phyloP scores from a whole-genome alignment of 1,140 invertebrate genomes.

The Drosophila oshimai region DNA sequence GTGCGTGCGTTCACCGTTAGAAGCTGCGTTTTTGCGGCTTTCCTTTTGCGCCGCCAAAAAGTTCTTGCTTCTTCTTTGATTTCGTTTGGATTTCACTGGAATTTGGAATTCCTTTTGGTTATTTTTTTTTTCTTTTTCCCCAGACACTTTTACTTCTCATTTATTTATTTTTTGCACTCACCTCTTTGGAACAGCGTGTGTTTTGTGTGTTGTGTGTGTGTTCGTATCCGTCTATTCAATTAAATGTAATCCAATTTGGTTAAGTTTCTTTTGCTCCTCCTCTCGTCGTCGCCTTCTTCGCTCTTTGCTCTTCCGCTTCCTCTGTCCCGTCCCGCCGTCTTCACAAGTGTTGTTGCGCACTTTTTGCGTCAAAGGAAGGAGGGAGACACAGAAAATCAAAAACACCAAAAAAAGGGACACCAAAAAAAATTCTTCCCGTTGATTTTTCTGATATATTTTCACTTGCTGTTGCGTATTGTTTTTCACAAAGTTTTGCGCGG shows the following conservation, averaged over 20 bases:
- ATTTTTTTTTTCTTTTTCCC: too few relatives aligned
- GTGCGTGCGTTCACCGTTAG: not conserved
- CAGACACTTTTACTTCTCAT: too few relatives aligned
- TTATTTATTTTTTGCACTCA: not conserved
- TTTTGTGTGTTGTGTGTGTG: not conserved
- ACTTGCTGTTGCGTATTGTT: not conserved
- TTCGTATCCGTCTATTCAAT: conserved; percentile 10
- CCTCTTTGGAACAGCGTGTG: not conserved
- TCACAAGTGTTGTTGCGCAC: conserved; percentile 50
- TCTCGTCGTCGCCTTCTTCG: too few relatives aligned
- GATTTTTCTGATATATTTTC: too few relatives aligned
- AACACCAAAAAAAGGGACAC: conserved; percentile 49
- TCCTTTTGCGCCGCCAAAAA: too few relatives aligned
- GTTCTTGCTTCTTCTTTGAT: too few relatives aligned
- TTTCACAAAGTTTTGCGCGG: too few relatives aligned
- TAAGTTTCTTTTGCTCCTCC: conserved; percentile 14
- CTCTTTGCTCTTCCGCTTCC: conserved; percentile 6
- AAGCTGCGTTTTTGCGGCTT: too few relatives aligned
- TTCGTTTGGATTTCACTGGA: too few relatives aligned
- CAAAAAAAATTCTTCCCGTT: conserved; percentile 27
- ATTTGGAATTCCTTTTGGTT: too few relatives aligned
- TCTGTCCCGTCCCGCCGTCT: conserved; percentile 17
- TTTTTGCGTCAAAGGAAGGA: conserved; percentile 21
- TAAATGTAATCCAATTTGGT: conserved; percentile 55
- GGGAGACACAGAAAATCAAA: not conserved